A percentile compares a stretch with the other conserved stretches of the same genome.
phyloP scores from a whole-genome alignment of 2,797 vertebrate species.

The Trematocara caparti region DNA sequence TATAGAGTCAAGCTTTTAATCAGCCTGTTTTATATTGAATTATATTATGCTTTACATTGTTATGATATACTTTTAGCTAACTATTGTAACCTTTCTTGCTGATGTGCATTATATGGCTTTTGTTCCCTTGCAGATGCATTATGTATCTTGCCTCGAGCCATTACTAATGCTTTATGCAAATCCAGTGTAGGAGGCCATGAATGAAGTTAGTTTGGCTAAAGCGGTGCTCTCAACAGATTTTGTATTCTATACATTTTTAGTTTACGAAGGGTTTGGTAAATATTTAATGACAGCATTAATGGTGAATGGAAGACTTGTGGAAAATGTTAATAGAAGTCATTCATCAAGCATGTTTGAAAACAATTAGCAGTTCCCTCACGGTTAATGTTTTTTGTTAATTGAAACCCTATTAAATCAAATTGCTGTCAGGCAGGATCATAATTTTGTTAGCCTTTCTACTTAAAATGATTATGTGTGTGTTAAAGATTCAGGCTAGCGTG shows the following conservation, averaged over 20 bases:
- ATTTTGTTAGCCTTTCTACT: conserved; percentile 42
- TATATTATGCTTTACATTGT: neutral
- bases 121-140: neutral
- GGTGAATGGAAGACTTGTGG: conserved; percentile 14
- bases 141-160: neutral
- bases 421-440: conserved; percentile 37
- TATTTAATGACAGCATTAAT: conserved; percentile 24
- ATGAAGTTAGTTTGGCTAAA: neutral
- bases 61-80: neutral
- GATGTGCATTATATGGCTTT: neutral
- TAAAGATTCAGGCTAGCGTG: conserved; percentile 4
- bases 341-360: conserved; percentile 54
- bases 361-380: conserved; percentile 30
- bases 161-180: neutral
- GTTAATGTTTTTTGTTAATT: conserved; percentile 56
- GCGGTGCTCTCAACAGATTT: neutral
- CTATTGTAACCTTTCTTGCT: neutral
- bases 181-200: neutral
- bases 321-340: conserved; percentile 48
- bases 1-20: neutral
- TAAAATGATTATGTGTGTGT: conserved; percentile 32
- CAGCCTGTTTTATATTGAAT: neutral
- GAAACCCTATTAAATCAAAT: conserved; percentile 48
- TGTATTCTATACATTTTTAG: neutral
- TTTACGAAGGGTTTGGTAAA: neutral